phyloP scores from a whole-genome alignment of 2,888 invertebrate genomes.

The Sinohyriopsis cumingii region DNA sequence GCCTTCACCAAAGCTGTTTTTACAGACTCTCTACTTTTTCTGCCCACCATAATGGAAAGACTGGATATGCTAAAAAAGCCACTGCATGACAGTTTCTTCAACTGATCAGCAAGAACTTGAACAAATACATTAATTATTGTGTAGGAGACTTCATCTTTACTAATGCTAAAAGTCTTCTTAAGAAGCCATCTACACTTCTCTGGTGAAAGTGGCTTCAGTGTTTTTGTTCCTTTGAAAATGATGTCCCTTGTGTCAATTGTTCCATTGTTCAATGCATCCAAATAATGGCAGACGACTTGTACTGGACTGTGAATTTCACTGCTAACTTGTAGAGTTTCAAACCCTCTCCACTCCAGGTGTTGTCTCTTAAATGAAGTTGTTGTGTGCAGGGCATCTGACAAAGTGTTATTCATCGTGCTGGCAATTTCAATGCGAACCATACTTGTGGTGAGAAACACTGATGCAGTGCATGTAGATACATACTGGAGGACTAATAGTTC shows the following conservation, averaged over 20 bases:
- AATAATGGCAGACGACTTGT: conserved; percentile 48
- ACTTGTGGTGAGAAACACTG: conserved; percentile 24
- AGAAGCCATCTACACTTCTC: conserved; percentile 28
- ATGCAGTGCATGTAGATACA: conserved; percentile 26
- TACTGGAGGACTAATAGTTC: conserved; percentile 39
- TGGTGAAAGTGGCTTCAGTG: conserved; percentile 15
- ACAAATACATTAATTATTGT: conserved; percentile 37
- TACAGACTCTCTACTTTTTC: conserved; percentile 9
- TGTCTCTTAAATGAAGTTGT: conserved; percentile 30
- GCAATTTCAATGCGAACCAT: conserved; percentile 43
- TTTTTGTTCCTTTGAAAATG: conserved; percentile 15
- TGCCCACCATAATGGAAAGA: conserved; percentile 5
- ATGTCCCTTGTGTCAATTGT: conserved; percentile 35
- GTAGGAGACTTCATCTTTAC: conserved; percentile 28
- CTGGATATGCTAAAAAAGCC: conserved; percentile 29
- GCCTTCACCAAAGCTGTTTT: conserved; percentile 22
- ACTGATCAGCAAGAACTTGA: conserved; percentile 48
- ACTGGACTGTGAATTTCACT: conserved; percentile 42
- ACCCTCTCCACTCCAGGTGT: conserved; percentile 34
- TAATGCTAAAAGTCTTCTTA: conserved; percentile 19
- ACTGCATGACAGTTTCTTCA: conserved; percentile 50
- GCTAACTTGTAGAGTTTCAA: conserved; percentile 28
- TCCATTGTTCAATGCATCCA: conserved; percentile 22
- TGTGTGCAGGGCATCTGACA: conserved; percentile 41
- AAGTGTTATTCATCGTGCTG: conserved; percentile 41